Evolutionary conservation across 92 coral and sea anemone genomes (phyloP), one percentile per base, ranked within the genome.

Genomic region (Palythoa grandis): DNA sequence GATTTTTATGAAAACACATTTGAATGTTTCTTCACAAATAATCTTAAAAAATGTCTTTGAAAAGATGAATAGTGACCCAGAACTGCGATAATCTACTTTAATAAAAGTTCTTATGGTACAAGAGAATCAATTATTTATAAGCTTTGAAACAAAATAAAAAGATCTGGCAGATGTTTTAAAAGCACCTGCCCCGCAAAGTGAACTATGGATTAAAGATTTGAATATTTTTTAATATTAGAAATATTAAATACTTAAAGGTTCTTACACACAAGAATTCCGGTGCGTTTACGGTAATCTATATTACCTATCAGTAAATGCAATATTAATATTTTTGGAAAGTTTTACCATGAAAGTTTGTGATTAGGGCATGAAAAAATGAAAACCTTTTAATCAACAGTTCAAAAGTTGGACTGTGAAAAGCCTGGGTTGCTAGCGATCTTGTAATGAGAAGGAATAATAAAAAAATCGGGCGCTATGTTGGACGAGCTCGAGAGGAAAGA

Each of bases 111-210:
- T 48, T 24, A 20, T 4, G 63, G 3, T 43, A 74, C 3, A 48
- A 22, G 16, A 15, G 63, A 50, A 74, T 39, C 0, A 48, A 3
- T 74, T 23, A 52, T 22, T 52, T 53, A 20, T 19, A 52, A 9
- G 13, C 17, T 19, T 19, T 54, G 39, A 52, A 19, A 76, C 47
- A 69, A 24, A 69, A 29, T 7, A 52, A 52, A 75, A 20, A 25
- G 43, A 13, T 23, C 29, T 16, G 74, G 43, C 63, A 80, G 75
- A 66, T 80, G 74, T 65, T 80, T 80, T 80, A 29, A 17, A 16
- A 6, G 7, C 52, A 80, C 63, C 56, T 61, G 54, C 60, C 23
- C 56, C 53, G 4, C 7, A 57, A 76, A 53, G 37, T 20, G n/a
- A 58, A 29, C 6, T 52, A 56, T 47, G 7, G 72, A 61, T 54